Percentiles rank a stretch among this genome's conserved stretches.
phyloP scores from a whole-genome alignment of 2,888 invertebrate species.

The Trichacis sp. region DNA sequence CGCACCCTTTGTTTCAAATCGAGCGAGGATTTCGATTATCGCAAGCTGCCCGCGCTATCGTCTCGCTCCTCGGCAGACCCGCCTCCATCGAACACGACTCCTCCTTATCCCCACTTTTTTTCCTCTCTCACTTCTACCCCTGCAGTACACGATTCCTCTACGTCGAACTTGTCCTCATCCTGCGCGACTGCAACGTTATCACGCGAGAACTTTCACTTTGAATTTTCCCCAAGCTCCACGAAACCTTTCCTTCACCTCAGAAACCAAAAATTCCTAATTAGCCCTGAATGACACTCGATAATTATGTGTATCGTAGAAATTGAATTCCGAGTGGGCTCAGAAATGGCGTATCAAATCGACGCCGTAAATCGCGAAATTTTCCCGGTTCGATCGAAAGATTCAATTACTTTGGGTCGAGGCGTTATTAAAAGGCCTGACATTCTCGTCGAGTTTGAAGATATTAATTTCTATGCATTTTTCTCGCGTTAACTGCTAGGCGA shows the following conservation, averaged over 20 bases:
- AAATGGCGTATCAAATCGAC: slow-evolving; percentile 17
- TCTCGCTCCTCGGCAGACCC: slow-evolving; percentile 62
- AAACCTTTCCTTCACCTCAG: too few relatives aligned
- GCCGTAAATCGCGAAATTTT: slow-evolving; percentile 19
- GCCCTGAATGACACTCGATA: too few relatives aligned
- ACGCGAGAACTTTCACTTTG: too few relatives aligned
- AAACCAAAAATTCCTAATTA: too few relatives aligned
- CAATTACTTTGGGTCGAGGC: slow-evolving; percentile 28
- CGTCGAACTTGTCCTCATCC: slow-evolving; percentile 35
- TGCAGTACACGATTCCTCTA: slow-evolving; percentile 21
- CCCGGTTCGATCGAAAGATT: slow-evolving; percentile 35
- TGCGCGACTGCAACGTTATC: slow-evolving; percentile 13
- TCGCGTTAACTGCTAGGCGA: slow-evolving; percentile 38
- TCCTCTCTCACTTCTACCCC: slow-evolving; percentile 29
- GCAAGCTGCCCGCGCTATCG: slow-evolving; percentile 61
- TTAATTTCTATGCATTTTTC: slow-evolving; percentile 45
- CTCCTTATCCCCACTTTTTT: slow-evolving; percentile 52
- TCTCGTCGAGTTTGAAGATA: slow-evolving; percentile 29
- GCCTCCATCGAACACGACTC: slow-evolving; percentile 63
- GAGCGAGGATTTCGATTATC: slow-evolving; percentile 66
- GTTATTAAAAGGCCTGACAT: slow-evolving; percentile 37
- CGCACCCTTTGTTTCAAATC: slow-evolving; percentile 57
- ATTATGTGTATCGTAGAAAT: neutral
- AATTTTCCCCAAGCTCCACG: too few relatives aligned
- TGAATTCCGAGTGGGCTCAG: neutral